phyloP scores from a whole-genome alignment of 2,113 vertebrate genomes.

The Xenopus borealis region DNA sequence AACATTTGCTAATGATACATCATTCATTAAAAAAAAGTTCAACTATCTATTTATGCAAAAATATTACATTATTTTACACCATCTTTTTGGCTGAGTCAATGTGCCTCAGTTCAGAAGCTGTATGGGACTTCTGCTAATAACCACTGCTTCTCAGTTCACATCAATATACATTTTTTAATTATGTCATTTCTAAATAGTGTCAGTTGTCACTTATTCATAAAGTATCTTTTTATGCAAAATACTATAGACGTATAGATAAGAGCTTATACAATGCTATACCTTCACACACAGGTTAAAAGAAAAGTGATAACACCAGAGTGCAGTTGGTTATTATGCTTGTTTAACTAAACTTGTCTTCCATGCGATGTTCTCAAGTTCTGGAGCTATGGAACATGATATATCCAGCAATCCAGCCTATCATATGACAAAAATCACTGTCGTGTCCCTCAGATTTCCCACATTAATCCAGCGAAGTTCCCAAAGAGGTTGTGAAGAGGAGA shows the following conservation, averaged over 20 bases:
- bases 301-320: neutral
- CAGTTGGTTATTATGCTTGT: constrained; percentile 1
- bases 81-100: too few relatives aligned
- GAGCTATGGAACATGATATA: neutral
- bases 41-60: too few relatives aligned
- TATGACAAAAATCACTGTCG: constrained; percentile 14
- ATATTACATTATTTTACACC: too few relatives aligned
- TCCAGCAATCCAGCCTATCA: neutral
- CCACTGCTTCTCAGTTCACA: too few relatives aligned
- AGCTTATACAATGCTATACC: constrained; percentile 8
- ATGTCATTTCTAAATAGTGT: too few relatives aligned
- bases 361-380: neutral
- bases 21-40: too few relatives aligned
- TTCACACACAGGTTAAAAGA: constrained; percentile 8
- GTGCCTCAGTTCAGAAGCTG: too few relatives aligned
- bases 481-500: constrained; percentile 9
- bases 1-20: too few relatives aligned
- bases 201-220: too few relatives aligned
- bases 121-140: too few relatives aligned
- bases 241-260: neutral
- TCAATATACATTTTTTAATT: too few relatives aligned
- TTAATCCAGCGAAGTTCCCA: constrained; percentile 12
- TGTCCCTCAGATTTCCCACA: constrained; percentile 13
- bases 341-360: constrained; percentile 3
- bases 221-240: neutral